Evolutionary conservation across 1,140 invertebrate species (phyloP).

Genomic region (Xylocopa sonorina): DNA sequence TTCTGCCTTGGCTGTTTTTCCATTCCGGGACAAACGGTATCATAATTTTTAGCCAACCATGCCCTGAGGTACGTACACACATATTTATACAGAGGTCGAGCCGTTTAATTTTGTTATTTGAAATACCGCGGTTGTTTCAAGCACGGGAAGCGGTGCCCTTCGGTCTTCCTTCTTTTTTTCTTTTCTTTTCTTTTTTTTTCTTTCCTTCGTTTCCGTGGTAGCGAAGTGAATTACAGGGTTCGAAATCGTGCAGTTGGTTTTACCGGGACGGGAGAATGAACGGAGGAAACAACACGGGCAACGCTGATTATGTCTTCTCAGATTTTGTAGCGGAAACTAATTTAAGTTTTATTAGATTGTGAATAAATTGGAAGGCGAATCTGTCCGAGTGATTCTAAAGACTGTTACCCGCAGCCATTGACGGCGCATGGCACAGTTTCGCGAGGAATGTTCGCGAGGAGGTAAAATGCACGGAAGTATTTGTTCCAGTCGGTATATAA

Average conservation of each 20-base stretch:
- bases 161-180: not conserved
- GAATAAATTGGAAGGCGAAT: not conserved
- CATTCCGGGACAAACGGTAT: constrained; percentile 55
- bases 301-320: not conserved
- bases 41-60: constrained; percentile 52
- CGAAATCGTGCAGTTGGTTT: not conserved
- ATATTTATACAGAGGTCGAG: not conserved
- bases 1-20: constrained; percentile 31
- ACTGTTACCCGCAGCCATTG: not conserved
- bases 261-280: not conserved
- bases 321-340: not conserved
- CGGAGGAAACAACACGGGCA: not conserved
- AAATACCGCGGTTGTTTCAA: constrained; percentile 19
- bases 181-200: not conserved
- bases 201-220: no score
- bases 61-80: not conserved
- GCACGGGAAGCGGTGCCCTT: not conserved
- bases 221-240: no score
- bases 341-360: not conserved
- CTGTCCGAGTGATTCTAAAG: not conserved
- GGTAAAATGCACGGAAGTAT: constrained; percentile 41
- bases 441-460: not conserved
- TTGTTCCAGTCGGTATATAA: constrained; percentile 30
- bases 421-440: constrained; percentile 32
- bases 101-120: constrained; percentile 55